Percentiles rank a stretch among this genome's conserved stretches.
Conservation (phyloP, 2,888 invertebrate species). For the Melieria crassipennis region DNA sequence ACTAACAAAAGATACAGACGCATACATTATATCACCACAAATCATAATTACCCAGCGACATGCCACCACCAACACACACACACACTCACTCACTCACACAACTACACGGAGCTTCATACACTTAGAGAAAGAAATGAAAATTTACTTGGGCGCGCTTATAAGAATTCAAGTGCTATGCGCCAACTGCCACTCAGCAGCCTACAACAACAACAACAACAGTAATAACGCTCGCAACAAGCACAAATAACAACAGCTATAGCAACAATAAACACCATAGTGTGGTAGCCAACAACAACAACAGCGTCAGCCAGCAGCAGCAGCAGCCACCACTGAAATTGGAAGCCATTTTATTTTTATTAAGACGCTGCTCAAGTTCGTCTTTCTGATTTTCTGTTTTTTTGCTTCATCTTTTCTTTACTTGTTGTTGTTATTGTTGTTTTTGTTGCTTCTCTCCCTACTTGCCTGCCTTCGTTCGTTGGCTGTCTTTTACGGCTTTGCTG, state of each 20-base stretch:
- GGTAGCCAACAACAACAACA: constrained; percentile 11
- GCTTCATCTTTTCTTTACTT: not conserved
- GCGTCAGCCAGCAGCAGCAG: not conserved
- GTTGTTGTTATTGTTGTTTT: not conserved
- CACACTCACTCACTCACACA: not conserved
- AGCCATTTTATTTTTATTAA: constrained; percentile 35
- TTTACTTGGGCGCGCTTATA: too few species aligned
- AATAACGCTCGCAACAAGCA: constrained; percentile 8
- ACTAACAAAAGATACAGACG: constrained; percentile 30
- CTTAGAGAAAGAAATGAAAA: too few species aligned
- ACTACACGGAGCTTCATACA: not conserved
- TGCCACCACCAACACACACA: constrained; percentile 37
- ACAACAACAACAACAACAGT: not conserved
- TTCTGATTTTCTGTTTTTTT: constrained; percentile 20
- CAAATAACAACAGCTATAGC: constrained; percentile 30
- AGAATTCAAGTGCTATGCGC: not conserved
- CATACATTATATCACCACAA: constrained; percentile 48
- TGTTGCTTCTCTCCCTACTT: constrained; percentile 2
- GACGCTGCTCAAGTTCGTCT: constrained; percentile 25
- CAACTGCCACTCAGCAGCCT: constrained; percentile 4
- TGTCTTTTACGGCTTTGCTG: too few species aligned
- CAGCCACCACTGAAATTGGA: constrained; percentile 7
- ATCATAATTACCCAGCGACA: constrained; percentile 49
- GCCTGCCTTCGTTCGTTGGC: not conserved
- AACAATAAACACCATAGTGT: constrained; percentile 21